Percentiles rank a stretch among this genome's conserved stretches.
Evolutionary conservation across 2,113 vertebrate species (phyloP).

Genomic region (Pogona vitticeps): DNA sequence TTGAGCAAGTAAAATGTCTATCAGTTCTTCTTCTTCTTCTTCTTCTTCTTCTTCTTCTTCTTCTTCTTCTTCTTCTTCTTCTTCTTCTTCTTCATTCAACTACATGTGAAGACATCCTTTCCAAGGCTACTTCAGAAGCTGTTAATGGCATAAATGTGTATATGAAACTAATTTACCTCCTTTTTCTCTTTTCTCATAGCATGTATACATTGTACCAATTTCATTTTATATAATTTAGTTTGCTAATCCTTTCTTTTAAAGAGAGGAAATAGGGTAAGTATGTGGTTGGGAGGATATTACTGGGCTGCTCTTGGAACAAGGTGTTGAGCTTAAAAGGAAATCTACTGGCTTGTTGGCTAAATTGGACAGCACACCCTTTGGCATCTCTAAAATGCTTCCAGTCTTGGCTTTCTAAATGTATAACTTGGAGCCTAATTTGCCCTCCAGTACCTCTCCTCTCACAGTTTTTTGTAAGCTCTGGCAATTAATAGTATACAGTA

Average conservation of each 20-base stretch:
- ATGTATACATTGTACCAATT: background rate
- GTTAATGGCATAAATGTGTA: constrained; percentile 25
- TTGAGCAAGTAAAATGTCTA: constrained; percentile 29
- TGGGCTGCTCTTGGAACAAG: constrained; percentile 8
- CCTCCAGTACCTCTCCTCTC: background rate
- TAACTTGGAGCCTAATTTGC: background rate
- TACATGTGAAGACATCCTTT: constrained; percentile 35
- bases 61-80: background rate
- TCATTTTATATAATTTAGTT: background rate
- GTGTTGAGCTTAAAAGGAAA: background rate
- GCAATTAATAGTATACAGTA: background rate
- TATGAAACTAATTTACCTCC: constrained; percentile 21
- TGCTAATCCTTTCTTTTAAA: constrained; percentile 50
- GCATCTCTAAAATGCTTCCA: background rate
- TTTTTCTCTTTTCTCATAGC: background rate
- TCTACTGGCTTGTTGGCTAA: background rate
- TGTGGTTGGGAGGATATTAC: background rate
- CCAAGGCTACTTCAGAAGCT: constrained; percentile 33
- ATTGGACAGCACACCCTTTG: background rate
- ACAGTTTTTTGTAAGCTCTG: background rate
- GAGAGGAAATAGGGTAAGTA: background rate
- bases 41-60: background rate
- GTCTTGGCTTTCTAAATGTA: background rate
- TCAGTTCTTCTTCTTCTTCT: background rate
- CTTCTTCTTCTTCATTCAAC: background rate